phyloP scores from a whole-genome alignment of 2,888 invertebrate genomes.

The Pterostichus madidus region DNA sequence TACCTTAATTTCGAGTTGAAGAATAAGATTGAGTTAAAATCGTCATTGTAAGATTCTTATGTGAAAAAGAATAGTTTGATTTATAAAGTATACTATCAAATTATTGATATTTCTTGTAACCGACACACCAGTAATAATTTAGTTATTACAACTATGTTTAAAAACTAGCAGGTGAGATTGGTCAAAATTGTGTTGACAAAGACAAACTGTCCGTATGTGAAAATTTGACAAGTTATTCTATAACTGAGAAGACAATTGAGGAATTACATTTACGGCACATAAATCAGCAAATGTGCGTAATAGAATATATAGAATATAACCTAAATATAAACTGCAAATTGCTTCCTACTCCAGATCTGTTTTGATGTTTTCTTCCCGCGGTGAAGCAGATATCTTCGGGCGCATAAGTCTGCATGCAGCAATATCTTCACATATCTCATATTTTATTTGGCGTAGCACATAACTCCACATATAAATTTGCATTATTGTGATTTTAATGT shows the following conservation, averaged over 20 bases:
- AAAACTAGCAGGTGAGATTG: too few species aligned
- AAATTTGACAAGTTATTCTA: too few species aligned
- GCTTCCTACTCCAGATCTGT: slow-evolving; percentile 36
- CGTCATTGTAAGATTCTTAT: too few species aligned
- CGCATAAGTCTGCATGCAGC: neutral
- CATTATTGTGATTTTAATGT: slow-evolving; percentile 66
- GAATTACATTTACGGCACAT: slow-evolving; percentile 24
- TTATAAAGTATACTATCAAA: too few species aligned
- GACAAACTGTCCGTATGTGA: too few species aligned
- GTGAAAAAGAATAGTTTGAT: too few species aligned
- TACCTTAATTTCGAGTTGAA: too few species aligned
- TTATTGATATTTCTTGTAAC: too few species aligned
- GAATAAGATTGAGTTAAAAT: too few species aligned
- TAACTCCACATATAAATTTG: slow-evolving; percentile 61
- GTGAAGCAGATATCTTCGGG: neutral
- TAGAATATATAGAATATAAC: slow-evolving; percentile 48
- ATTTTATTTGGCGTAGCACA: slow-evolving; percentile 56
- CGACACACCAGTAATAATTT: too few species aligned
- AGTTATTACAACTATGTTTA: too few species aligned
- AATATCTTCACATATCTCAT: slow-evolving; percentile 54
- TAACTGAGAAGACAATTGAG: neutral
- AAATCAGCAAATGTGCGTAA: slow-evolving; percentile 30
- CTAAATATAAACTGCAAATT: slow-evolving; percentile 53
- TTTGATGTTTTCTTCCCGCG: neutral
- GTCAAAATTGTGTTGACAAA: too few species aligned